Conservation (phyloP, 2,888 invertebrate genomes). For the Mantis religiosa region DNA sequence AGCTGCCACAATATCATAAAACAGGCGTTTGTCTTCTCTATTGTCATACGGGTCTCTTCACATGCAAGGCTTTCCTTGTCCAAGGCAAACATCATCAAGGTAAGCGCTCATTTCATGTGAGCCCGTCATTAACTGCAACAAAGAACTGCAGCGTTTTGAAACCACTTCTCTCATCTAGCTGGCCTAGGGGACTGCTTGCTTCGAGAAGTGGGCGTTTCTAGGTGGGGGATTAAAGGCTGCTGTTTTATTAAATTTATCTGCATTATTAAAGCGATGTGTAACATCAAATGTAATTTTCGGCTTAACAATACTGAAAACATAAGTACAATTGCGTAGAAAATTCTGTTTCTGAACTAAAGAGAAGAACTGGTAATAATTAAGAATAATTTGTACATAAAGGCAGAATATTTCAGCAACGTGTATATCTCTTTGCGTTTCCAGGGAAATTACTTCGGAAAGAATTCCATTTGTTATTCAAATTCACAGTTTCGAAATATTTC, state of each 20-base stretch:
- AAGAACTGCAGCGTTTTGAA: background rate
- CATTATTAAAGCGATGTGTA: background rate
- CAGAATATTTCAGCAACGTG: too few relatives aligned
- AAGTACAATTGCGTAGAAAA: too few relatives aligned
- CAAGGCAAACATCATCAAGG: background rate
- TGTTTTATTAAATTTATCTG: background rate
- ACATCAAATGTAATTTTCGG: too few relatives aligned
- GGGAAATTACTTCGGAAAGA: too few relatives aligned
- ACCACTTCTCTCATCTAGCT: background rate
- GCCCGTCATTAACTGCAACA: background rate
- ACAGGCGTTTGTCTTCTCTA: background rate
- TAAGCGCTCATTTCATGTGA: background rate
- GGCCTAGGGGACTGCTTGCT: background rate
- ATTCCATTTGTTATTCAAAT: too few relatives aligned
- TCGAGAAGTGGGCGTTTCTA: background rate
- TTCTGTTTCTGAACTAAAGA: too few relatives aligned
- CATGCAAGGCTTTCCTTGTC: background rate
- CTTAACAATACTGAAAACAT: too few relatives aligned
- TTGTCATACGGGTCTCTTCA: background rate
- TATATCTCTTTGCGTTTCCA: too few relatives aligned
- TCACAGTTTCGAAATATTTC: too few relatives aligned
- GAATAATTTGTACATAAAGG: too few relatives aligned
- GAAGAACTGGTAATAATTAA: too few relatives aligned
- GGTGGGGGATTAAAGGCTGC: background rate
- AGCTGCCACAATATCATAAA: background rate